phyloP scores from a whole-genome alignment of 1,140 invertebrate genomes.

The Platorchestia sp. region DNA sequence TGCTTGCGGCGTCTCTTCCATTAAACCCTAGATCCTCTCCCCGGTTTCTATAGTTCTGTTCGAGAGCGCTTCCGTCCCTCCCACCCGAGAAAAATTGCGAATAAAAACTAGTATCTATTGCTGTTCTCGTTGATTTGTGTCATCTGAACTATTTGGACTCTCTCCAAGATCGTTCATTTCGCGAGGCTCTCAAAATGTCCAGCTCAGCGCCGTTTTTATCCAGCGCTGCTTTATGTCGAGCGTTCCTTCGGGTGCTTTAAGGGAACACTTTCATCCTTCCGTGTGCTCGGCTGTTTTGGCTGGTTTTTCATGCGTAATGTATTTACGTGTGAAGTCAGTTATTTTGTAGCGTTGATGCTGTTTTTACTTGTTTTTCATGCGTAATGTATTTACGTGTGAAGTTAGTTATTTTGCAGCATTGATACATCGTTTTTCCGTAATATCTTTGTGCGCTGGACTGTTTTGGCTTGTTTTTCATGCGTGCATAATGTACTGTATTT shows the following conservation, averaged over 20 bases:
- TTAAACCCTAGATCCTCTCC: neutral
- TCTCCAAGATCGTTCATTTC: neutral
- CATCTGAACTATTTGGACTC: neutral
- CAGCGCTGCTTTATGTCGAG: neutral
- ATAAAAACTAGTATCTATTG: constrained; percentile 10
- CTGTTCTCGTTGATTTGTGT: neutral
- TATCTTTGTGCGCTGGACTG: no score
- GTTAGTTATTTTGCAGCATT: no score
- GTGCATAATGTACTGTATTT: neutral
- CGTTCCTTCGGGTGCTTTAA: neutral
- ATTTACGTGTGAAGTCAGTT: no score
- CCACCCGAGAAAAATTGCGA: neutral
- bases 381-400: neutral
- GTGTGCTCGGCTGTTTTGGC: neutral
- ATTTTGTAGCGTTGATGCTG: no score
- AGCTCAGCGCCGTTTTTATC: neutral
- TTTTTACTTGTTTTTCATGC: neutral
- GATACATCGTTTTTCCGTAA: no score
- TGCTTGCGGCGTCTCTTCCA: neutral
- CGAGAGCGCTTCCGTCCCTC: neutral
- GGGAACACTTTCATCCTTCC: neutral
- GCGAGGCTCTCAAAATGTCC: neutral
- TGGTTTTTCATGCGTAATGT: neutral
- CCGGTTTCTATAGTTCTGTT: neutral
- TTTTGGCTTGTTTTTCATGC: neutral